Evolutionary conservation across 2,888 invertebrate species (phyloP).

Genomic region (Pheosia gnoma): DNA sequence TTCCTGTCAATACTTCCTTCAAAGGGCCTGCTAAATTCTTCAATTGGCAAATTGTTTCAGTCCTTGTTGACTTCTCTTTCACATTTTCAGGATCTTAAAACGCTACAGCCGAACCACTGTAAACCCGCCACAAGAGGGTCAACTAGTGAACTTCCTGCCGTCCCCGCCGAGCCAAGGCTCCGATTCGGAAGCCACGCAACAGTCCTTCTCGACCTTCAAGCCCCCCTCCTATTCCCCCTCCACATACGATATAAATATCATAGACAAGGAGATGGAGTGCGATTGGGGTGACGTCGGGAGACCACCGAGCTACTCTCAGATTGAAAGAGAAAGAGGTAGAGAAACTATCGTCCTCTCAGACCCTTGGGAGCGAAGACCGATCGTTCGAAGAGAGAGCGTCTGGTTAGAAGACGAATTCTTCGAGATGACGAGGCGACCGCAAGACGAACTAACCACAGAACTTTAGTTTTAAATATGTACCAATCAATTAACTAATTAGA

Average conservation of each 20-base stretch:
- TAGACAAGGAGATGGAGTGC: conserved; percentile 76
- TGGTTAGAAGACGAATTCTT: conserved; percentile 92
- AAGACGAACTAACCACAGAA: conserved; percentile 95
- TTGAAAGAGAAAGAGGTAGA: conserved; percentile 61
- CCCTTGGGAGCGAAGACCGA: conserved; percentile 78
- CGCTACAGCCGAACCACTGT: conserved; percentile 85
- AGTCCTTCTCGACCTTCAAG: conserved; percentile 81
- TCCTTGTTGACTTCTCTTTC: not conserved
- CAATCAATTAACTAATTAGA: conserved; percentile 6
- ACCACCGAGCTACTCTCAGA: conserved; percentile 79
- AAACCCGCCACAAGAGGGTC: conserved; percentile 87
- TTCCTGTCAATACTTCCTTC: too few species aligned
- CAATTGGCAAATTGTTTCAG: too few species aligned
- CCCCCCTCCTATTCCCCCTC: conserved; percentile 80
- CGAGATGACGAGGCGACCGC: conserved; percentile 92
- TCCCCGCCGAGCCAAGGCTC: conserved; percentile 79
- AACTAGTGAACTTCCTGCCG: conserved; percentile 90
- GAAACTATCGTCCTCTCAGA: conserved; percentile 73
- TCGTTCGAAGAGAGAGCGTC: conserved; percentile 82
- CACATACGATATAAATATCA: conserved; percentile 73
- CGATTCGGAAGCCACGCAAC: conserved; percentile 70
- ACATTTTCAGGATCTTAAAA: conserved; percentile 81
- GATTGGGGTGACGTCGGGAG: conserved; percentile 81
- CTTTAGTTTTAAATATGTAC: conserved; percentile 74
- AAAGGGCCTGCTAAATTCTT: too few species aligned